A percentile compares a stretch with the other conserved stretches of the same genome.
Conservation (phyloP, 2,888 invertebrate genomes). For the Cabera pusaria region DNA sequence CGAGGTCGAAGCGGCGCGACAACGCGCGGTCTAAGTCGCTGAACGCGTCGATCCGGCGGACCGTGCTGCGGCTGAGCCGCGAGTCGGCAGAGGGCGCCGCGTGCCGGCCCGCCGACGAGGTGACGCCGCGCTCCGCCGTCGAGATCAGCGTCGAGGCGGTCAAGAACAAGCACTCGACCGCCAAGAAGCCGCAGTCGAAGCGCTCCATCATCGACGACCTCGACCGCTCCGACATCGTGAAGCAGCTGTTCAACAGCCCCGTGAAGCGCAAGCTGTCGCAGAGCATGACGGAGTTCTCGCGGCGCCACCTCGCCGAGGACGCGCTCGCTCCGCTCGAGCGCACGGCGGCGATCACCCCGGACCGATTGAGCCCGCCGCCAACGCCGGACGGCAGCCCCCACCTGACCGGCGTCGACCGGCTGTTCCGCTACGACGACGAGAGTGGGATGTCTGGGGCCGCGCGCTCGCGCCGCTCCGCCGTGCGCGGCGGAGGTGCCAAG, state of each 20-base stretch:
- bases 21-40: slow-evolving; percentile 46
- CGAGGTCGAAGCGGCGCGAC: slow-evolving; percentile 32
- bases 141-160: slow-evolving; percentile 61
- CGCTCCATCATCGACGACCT: slow-evolving; percentile 72
- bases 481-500: slow-evolving; percentile 44
- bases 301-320: slow-evolving; percentile 52
- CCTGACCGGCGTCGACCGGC: slow-evolving; percentile 41
- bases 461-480: slow-evolving; percentile 48
- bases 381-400: slow-evolving; percentile 41
- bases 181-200: slow-evolving; percentile 74
- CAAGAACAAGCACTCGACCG: slow-evolving; percentile 73
- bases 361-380: slow-evolving; percentile 42
- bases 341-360: slow-evolving; percentile 40
- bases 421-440: slow-evolving; percentile 53
- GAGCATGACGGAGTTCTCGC: slow-evolving; percentile 72
- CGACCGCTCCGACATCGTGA: slow-evolving; percentile 66
- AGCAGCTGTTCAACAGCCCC: slow-evolving; percentile 73
- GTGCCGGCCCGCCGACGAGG: slow-evolving; percentile 36
- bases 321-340: slow-evolving; percentile 44
- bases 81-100: slow-evolving; percentile 36
- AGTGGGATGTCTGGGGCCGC: slow-evolving; percentile 60
- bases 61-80: slow-evolving; percentile 37
- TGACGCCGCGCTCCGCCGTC: slow-evolving; percentile 66
- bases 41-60: slow-evolving; percentile 35
- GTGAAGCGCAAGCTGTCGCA: slow-evolving; percentile 76